Base-by-base conservation (phyloP, 2,888 invertebrate genomes). In the Dasypogon diadema region DNA sequence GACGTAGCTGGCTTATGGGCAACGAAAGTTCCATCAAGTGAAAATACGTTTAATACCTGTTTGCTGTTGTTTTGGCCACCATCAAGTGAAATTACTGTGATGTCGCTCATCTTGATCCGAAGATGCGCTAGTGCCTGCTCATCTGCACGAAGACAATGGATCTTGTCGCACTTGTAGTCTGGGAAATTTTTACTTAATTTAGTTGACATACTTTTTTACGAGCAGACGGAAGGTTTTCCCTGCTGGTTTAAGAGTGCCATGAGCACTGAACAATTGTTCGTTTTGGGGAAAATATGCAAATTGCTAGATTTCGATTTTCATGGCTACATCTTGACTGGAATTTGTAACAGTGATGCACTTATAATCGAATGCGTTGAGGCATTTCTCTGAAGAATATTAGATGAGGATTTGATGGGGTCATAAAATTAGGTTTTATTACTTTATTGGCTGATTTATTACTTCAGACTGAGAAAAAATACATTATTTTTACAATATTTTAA, bases 11-110 rank as follows among this genome's bases (percentile, higher is more conserved):
- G 26, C 34, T 72, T 72, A 72, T 72, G 72, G 72, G 55, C 24
- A 56, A 73, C 46, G 73, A 73, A 73, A 73, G 73, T 73, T 56
- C 34, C 18, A 10, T 42, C 21, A 73, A 42, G 73, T 73, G 73
- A 73, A 73, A 73, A 42, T 55, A 42, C 18, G 26, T 70, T 34
- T 51, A 48, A 34, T 18, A 63, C 42, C 46, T 55, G 46, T 56
- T 55, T 56, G 5, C 56, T n/a, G 42, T 14, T 73, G 30, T 70
- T 70, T 70, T 70, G 70, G 70, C 24, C 54, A 68, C 30, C 14
- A 24, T 68, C 24, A 54, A 70, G 70, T 70, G 70, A 70, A 70
- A 70, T 54, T 70, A 34, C 51, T 30, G 16, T 12, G 10, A 42
- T n/a, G 22, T 42, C 18, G 18, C 42, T 26, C 16, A 37, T 48